These are phyloP conservation scores for Charaxes varanes DNA, from an alignment of 1,140 invertebrate genomes.

Conservation along the genomic window DNA sequence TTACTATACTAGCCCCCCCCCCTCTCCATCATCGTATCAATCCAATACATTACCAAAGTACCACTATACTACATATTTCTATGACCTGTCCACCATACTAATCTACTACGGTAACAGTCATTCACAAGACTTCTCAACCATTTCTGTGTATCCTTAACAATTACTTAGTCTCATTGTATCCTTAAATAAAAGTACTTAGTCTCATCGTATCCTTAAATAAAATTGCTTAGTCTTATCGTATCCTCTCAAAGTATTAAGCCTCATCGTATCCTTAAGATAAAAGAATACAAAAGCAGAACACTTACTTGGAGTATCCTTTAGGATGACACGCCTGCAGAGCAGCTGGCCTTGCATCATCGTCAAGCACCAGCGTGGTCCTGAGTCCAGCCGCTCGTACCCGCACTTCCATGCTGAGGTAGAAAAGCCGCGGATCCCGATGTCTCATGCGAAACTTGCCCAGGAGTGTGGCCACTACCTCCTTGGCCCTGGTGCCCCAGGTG, in stretches of 20 bases:
- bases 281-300: constrained; percentile 18
- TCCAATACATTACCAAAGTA: too few species aligned
- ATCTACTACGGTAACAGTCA: too few species aligned
- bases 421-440: constrained; percentile 92
- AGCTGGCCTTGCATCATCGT: constrained; percentile 91
- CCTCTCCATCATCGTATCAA: too few species aligned
- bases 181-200: too few species aligned
- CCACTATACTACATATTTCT: too few species aligned
- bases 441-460: constrained; percentile 93
- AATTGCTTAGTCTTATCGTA: too few species aligned
- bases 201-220: too few species aligned
- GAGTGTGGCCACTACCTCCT: constrained; percentile 88
- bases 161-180: too few species aligned
- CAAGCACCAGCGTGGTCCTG: constrained; percentile 86
- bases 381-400: constrained; percentile 87
- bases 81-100: too few species aligned
- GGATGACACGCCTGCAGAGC: constrained; percentile 93
- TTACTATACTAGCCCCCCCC: too few species aligned
- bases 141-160: too few species aligned
- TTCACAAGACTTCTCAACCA: too few species aligned
- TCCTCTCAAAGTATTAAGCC: constrained; percentile 4
- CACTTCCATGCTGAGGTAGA: constrained; percentile 95
- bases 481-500: constrained; percentile 88
- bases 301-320: constrained; percentile 90
- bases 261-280: not conserved